These are phyloP conservation scores for Nothocercus julius DNA, from an alignment of 2,113 vertebrate genomes.

Conservation along the genomic window DNA sequence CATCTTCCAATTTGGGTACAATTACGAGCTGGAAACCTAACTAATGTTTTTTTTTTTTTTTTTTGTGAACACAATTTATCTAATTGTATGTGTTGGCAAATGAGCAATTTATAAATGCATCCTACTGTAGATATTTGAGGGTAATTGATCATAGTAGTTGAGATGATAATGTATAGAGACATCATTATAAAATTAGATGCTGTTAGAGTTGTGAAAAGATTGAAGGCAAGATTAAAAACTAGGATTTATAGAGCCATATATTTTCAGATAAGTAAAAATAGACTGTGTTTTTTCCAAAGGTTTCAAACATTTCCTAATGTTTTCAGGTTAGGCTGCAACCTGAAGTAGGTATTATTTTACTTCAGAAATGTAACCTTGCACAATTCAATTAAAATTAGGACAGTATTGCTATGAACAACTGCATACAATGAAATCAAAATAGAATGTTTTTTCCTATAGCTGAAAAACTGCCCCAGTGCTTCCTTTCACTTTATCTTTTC, in stretches of 20 bases:
- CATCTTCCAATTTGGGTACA: background rate
- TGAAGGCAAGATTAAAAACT: background rate
- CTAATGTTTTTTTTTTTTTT: background rate
- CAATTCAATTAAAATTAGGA: background rate
- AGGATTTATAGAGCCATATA: background rate
- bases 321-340: background rate
- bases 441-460: background rate
- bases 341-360: background rate
- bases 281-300: background rate
- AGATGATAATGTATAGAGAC: background rate
- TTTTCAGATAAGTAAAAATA: background rate
- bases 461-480: background rate
- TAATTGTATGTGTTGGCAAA: background rate
- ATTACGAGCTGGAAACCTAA: background rate
- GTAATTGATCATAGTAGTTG: background rate
- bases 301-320: background rate
- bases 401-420: background rate
- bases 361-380: background rate
- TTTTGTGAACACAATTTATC: background rate
- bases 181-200: background rate
- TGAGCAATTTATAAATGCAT: background rate
- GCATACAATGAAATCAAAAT: background rate
- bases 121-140: background rate
- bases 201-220: background rate
- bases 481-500: background rate